phyloP scores from a whole-genome alignment of 2,888 invertebrate genomes.

The Lamellibrachia columna region DNA sequence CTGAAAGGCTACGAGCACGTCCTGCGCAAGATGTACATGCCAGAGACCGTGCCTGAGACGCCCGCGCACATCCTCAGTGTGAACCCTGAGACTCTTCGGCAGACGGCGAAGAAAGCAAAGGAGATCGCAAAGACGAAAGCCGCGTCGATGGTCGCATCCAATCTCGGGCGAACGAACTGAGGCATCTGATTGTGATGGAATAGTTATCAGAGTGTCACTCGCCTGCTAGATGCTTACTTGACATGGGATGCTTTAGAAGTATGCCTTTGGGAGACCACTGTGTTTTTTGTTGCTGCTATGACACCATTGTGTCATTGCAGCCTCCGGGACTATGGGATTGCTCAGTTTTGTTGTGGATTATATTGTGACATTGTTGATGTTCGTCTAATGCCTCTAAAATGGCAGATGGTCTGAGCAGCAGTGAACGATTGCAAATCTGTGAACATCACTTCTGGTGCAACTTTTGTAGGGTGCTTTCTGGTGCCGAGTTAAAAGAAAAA shows the following conservation, averaged over 20 bases:
- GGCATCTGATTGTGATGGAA: neutral
- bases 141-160: slow-evolving; percentile 31
- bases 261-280: neutral
- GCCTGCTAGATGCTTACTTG: slow-evolving; percentile 6
- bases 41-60: slow-evolving; percentile 21
- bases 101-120: slow-evolving; percentile 39
- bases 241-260: neutral
- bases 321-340: neutral
- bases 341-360: neutral
- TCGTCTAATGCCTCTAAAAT: neutral
- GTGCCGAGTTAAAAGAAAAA: neutral
- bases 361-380: neutral
- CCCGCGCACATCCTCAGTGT: slow-evolving; percentile 19
- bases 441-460: neutral
- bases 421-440: neutral
- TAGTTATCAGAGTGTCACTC: neutral
- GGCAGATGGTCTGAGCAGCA: neutral
- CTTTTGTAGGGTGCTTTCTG: no score
- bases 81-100: slow-evolving; percentile 37
- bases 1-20: slow-evolving; percentile 86
- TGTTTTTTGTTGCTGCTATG: neutral
- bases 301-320: neutral
- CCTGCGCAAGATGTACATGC: slow-evolving; percentile 34
- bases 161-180: neutral
- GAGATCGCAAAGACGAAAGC: slow-evolving; percentile 33